Percentiles rank a stretch among this genome's conserved stretches.
Evolutionary conservation across 2,113 vertebrate genomes (phyloP).

Genomic region (Mirounga angustirostris): DNA sequence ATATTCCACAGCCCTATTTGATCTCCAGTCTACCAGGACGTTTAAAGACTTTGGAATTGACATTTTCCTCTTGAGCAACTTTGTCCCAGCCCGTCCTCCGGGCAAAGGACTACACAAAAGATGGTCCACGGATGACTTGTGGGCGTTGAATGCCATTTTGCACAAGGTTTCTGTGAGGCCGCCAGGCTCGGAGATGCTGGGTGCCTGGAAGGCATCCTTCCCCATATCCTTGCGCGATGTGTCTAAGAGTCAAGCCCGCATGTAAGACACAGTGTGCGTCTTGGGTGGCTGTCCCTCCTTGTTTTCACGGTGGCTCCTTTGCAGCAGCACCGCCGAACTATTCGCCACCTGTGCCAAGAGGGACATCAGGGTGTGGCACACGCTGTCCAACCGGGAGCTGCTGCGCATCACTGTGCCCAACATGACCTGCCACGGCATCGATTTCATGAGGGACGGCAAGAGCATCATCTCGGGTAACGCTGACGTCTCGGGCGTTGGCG

Average conservation of each 20-base stretch:
- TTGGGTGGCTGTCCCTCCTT: background rate
- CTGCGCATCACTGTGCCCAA: slow-evolving; percentile 92
- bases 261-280: background rate
- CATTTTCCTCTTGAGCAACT: background rate
- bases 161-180: background rate
- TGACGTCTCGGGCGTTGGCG: accelerated
- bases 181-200: background rate
- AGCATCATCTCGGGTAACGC: slow-evolving; percentile 93
- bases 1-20: background rate
- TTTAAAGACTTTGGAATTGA: background rate
- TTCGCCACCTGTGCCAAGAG: slow-evolving; percentile 94
- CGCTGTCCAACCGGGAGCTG: slow-evolving; percentile 89
- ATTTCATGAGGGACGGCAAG: slow-evolving; percentile 91
- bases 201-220: background rate
- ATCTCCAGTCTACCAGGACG: background rate
- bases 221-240: background rate
- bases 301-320: background rate
- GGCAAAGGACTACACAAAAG: background rate
- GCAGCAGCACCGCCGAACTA: slow-evolving; percentile 91
- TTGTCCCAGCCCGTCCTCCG: background rate
- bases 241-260: background rate
- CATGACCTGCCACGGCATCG: slow-evolving; percentile 91
- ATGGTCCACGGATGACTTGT: background rate
- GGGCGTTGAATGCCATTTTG: background rate
- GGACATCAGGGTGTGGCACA: slow-evolving; percentile 94